A percentile compares a stretch with the other conserved stretches of the same genome.
Evolutionary conservation across 2,797 vertebrate species (phyloP).

Genomic region (Hypotaenidia philippensis): DNA sequence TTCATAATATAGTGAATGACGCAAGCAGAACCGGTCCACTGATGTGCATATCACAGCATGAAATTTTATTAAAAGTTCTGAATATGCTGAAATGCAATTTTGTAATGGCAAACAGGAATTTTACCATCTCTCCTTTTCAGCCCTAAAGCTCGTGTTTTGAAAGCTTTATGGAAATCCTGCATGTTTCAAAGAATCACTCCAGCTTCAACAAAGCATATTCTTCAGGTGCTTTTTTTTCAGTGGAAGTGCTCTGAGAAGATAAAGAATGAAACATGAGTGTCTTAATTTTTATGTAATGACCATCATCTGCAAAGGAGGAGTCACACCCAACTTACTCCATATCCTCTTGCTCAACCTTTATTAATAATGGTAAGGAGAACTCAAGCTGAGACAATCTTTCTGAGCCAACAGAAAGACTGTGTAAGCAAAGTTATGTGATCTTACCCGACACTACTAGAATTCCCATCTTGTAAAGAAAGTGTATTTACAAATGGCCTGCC

Average conservation of each 20-base stretch:
- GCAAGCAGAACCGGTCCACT: background rate
- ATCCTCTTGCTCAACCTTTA: background rate
- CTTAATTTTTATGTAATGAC: background rate
- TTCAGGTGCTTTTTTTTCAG: background rate
- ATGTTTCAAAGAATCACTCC: background rate
- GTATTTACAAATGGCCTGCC: background rate
- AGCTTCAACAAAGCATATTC: background rate
- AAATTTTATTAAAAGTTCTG: background rate
- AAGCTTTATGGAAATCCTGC: background rate
- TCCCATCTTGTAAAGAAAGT: background rate
- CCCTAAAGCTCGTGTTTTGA: background rate
- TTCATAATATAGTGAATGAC: background rate
- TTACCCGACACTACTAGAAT: background rate
- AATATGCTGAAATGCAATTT: background rate
- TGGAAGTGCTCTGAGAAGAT: background rate
- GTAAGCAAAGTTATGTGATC: background rate
- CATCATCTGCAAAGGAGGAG: background rate
- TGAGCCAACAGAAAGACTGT: background rate
- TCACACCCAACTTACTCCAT: background rate
- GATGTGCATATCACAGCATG: background rate
- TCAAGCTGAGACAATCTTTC: background rate
- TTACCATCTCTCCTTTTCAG: background rate
- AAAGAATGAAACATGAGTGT: background rate
- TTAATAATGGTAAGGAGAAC: background rate
- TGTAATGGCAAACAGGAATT: background rate